phyloP scores from a whole-genome alignment of 2,797 vertebrate species.

The Salmo trutta region DNA sequence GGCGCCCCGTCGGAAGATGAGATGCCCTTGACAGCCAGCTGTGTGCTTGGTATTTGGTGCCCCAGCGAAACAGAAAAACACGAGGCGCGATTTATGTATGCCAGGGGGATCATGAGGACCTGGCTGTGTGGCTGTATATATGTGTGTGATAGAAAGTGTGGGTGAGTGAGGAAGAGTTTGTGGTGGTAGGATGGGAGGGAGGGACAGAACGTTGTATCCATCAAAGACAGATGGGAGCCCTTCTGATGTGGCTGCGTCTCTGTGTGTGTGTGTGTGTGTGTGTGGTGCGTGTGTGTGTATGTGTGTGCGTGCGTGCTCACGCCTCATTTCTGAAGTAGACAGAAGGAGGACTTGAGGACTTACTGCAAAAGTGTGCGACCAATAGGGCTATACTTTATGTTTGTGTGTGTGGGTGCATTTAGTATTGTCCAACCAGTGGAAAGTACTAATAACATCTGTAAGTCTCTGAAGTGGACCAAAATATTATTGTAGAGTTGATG shows the following conservation, averaged over 20 bases:
- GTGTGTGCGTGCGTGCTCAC: slow-evolving; percentile 70
- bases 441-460: not conserved
- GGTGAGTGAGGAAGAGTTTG: not conserved
- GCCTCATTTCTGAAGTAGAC: slow-evolving; percentile 89
- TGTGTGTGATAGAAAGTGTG: not conserved
- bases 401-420: slow-evolving; percentile 76
- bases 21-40: slow-evolving; percentile 59
- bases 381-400: slow-evolving; percentile 81
- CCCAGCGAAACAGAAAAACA: slow-evolving; percentile 55
- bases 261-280: slow-evolving; percentile 3
- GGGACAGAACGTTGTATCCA: not conserved
- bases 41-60: slow-evolving; percentile 48
- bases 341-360: slow-evolving; percentile 65
- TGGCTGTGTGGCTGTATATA: not conserved
- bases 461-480: not conserved
- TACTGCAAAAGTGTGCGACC: not conserved
- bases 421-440: slow-evolving; percentile 59
- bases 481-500: not conserved
- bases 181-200: not conserved
- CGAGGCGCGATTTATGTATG: slow-evolving; percentile 25
- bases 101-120: slow-evolving; percentile 11
- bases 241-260: not conserved
- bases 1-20: slow-evolving; percentile 43
- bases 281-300: not conserved
- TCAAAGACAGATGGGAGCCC: not conserved